Conservation (phyloP, 2,888 invertebrate genomes). For the Brachylomia viminalis region DNA sequence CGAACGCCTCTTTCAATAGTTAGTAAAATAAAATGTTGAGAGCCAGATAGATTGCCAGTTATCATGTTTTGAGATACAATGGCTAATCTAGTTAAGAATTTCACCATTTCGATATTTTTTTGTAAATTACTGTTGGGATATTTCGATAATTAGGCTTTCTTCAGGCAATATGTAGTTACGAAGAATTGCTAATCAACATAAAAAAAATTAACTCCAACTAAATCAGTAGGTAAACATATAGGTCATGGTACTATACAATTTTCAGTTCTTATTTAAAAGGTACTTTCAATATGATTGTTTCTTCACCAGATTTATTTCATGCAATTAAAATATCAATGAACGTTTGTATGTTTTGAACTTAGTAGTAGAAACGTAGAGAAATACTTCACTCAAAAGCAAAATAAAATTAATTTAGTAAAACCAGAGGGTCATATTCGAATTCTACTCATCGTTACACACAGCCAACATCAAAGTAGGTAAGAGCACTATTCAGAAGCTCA, state of each 20-base stretch:
- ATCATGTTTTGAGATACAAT: background rate
- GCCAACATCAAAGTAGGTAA: background rate
- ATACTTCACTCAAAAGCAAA: background rate
- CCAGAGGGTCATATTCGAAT: background rate
- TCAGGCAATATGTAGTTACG: background rate
- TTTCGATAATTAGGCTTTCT: background rate
- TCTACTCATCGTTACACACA: background rate
- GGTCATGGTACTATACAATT: background rate
- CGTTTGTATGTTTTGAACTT: background rate
- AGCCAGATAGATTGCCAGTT: background rate
- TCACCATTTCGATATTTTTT: background rate
- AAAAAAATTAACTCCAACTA: background rate
- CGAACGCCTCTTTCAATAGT: background rate
- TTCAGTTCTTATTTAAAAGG: background rate
- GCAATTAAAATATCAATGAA: background rate
- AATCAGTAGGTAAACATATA: background rate
- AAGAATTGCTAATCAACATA: background rate
- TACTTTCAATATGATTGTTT: background rate
- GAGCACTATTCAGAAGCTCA: constrained; percentile 14
- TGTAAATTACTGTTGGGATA: background rate
- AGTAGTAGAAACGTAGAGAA: background rate
- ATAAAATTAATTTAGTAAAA: background rate
- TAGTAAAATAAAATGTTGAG: background rate
- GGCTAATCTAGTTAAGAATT: background rate
- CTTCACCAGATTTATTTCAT: background rate